Evolutionary conservation across 2,113 vertebrate genomes (phyloP), one percentile per base, ranked within the genome.

Genomic region (Emydura subglobosa): DNA sequence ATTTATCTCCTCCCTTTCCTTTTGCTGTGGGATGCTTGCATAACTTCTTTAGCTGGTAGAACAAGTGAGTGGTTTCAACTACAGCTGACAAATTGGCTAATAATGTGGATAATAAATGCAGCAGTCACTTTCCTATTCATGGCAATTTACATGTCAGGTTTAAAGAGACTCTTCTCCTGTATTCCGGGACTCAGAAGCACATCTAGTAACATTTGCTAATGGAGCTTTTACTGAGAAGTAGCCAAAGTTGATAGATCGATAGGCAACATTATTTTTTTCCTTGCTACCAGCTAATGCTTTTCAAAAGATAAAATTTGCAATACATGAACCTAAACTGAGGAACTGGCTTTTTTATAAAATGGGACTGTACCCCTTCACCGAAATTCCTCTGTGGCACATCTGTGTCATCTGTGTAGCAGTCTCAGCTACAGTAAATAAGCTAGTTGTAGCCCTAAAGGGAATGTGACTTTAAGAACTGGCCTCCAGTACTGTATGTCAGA

Each of bases 21-120:
- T 54, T 61, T 94, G 54, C 27, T 83, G 61, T 57, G 49, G 47
- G 83, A 93, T 27, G 8, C 31, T 82, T 81, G 88, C 90, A 4
- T 44, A 13, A 80, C 86, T 93, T 54, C 53, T 94, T 57, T 53
- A 34, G 81, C 81, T 94, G 85, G 31, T 57, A 79, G 24, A 85
- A 54, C 50, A 95, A 96, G 81, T 27, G 92, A 86, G 83, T 39
- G n/a, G 79, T 93, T 96, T 96, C 93, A 95, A 84, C 47, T 91
- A 79, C 61, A 87, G 65, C 44, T 97, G 97, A 97, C 27, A 97
- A 97, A 98, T 95, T 95, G 92, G 8, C 83, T 95, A 87, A 87
- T 97, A 97, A 97, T 87, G 57, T 89, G 22, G 79, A n/a, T 97
- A 97, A 96, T 97, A 95, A 96, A 97, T 95, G 47, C 59, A 88